Percentiles rank a stretch among this genome's conserved stretches.
These are phyloP conservation scores for Metopia argyrocephala DNA, from an alignment of 2,888 invertebrate genomes.

Conservation along the genomic window DNA sequence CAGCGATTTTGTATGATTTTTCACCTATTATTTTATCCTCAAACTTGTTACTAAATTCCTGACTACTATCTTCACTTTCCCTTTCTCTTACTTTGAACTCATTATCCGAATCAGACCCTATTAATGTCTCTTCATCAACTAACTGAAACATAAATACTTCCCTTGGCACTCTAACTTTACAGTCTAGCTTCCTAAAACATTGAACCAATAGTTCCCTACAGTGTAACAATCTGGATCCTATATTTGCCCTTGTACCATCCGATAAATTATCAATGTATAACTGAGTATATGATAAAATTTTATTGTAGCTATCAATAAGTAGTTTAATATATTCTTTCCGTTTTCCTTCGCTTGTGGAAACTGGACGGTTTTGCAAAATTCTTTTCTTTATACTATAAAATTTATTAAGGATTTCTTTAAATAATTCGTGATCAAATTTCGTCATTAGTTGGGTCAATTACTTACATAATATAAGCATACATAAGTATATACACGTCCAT, in stretches of 20 bases:
- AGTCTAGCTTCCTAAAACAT: slow-evolving; percentile 18
- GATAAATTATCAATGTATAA: neutral
- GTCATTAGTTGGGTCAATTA: too few species aligned
- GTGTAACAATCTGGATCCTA: neutral
- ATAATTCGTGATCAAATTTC: too few species aligned
- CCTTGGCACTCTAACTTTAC: neutral
- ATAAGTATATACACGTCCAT: too few species aligned
- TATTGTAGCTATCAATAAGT: slow-evolving; percentile 12
- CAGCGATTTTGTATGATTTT: too few species aligned
- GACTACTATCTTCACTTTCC: too few species aligned
- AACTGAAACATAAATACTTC: neutral
- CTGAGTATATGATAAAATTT: slow-evolving; percentile 17
- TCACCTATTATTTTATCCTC: neutral
- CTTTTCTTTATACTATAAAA: too few species aligned
- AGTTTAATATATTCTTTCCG: slow-evolving; percentile 12
- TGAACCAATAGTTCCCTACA: neutral
- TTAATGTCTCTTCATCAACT: neutral
- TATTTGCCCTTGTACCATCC: too few species aligned
- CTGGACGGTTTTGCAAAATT: slow-evolving; percentile 9
- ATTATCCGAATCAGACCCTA: neutral
- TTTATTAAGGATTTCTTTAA: too few species aligned
- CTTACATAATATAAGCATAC: too few species aligned
- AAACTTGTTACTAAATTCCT: too few species aligned
- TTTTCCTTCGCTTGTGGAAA: slow-evolving; percentile 12
- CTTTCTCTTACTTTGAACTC: neutral